Conservation (phyloP, 92 coral and sea anemone species). For the Desmophyllum pertusum region DNA sequence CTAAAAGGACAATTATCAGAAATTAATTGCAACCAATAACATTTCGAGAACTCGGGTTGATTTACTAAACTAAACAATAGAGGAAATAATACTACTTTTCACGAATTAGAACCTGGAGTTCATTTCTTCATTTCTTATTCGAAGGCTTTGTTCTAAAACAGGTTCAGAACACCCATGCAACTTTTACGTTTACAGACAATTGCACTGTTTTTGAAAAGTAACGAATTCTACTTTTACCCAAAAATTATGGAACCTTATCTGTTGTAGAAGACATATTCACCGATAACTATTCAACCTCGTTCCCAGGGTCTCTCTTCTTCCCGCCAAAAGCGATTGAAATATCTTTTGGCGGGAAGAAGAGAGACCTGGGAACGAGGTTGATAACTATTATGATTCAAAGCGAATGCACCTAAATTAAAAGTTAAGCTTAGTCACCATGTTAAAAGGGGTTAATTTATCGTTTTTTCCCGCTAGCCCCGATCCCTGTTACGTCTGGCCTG, state of each 20-base stretch:
- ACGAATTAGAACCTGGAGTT: neutral
- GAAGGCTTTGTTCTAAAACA: neutral
- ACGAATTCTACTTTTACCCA: neutral
- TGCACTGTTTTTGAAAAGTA: neutral
- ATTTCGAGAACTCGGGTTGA: too few relatives aligned
- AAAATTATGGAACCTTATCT: neutral
- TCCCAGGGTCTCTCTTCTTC: too few relatives aligned
- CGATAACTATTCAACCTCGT: too few relatives aligned
- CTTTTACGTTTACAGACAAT: neutral
- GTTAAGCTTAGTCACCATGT: neutral
- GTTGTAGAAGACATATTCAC: too few relatives aligned
- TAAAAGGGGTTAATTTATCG: neutral
- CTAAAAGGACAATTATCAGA: too few relatives aligned
- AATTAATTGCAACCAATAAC: too few relatives aligned
- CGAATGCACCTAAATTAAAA: neutral
- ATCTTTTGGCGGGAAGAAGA: too few relatives aligned
- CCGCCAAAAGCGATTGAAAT: too few relatives aligned
- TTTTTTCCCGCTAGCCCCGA: neutral
- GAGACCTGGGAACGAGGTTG: too few relatives aligned
- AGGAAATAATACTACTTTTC: too few relatives aligned
- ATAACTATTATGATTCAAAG: neutral
- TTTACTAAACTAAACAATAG: too few relatives aligned
- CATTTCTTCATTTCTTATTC: neutral
- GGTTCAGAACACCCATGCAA: neutral
- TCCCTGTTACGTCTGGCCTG: slow-evolving; percentile 23